Evolutionary conservation across 2,888 invertebrate species (phyloP).

Genomic region (Drosophila gaucha): DNA sequence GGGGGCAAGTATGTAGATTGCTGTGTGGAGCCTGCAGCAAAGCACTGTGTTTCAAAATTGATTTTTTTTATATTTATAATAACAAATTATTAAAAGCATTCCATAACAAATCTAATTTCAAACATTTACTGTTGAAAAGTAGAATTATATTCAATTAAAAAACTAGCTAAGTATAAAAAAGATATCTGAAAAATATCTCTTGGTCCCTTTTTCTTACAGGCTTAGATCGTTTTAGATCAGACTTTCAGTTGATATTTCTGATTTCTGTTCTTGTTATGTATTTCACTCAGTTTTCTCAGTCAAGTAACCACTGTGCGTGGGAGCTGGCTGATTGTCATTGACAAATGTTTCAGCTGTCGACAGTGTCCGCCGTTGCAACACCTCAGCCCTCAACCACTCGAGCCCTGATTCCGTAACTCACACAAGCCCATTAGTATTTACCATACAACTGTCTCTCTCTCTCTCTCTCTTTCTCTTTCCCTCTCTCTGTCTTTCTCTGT

Average conservation of each 20-base stretch:
- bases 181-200: too few relatives aligned
- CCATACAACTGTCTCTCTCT: background rate
- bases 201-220: too few relatives aligned
- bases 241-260: too few relatives aligned
- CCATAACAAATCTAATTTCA: too few relatives aligned
- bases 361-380: slow-evolving; percentile 37
- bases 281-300: background rate
- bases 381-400: slow-evolving; percentile 19
- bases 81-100: too few relatives aligned
- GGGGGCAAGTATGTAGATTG: background rate
- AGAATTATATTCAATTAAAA: too few relatives aligned
- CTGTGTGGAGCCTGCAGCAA: background rate
- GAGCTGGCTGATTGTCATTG: slow-evolving; percentile 28
- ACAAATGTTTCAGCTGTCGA: slow-evolving; percentile 46
- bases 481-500: background rate
- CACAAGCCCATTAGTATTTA: slow-evolving; percentile 20
- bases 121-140: too few relatives aligned
- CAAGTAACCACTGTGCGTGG: slow-evolving; percentile 20
- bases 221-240: too few relatives aligned
- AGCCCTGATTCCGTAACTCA: background rate
- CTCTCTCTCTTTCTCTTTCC: background rate
- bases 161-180: too few relatives aligned
- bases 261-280: too few relatives aligned
- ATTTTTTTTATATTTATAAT: too few relatives aligned
- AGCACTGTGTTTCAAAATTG: background rate